Base-by-base conservation (phyloP, 2,888 invertebrate species). In the Rhagium mordax region DNA sequence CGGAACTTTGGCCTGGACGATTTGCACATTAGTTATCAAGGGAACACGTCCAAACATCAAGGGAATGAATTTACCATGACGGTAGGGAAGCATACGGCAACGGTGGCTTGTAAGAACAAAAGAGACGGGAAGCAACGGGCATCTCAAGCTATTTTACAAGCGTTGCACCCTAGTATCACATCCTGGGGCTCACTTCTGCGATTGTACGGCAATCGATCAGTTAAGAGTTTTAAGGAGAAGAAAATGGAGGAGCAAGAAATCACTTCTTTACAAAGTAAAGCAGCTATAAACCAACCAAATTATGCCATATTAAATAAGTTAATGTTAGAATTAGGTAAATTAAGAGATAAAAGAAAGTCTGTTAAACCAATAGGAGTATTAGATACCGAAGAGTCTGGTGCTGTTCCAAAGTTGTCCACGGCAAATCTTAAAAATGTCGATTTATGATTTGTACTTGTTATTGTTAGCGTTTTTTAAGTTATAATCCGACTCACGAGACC, bases 81-180 rank as follows among this genome's bases (percentile, higher is more conserved):
- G 10, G 98, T 98, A 49, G 98, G 98, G 62, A 96, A 96, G 86
- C 96, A 98, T 86, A 92, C 92, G 10, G 97, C 96, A 1, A 94
- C 94, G 20, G 97, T 98, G 20, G 90, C 94, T n/a, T 98, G 98
- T 87, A 95, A 96, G 86, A 99, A 98, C 89, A 99, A 99, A 88
- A 93, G 96, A 83, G 97, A 97, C 78, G 99, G 98, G 5, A 98
- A 98, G 86, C 99, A 99, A 86, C 90, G 95, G 80, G 99, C 99
- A 16, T 96, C 98, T 3, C 99, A 99, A 88, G 93, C 95, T 7
- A 97, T 99, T 80, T 89, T 99, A 57, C 95, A 96, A 91, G 94
- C 94, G 65, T 90, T 99, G 27, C 99, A 99, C 89, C 98, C 99
- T 0, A 96, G 98, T 86, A 95, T 99, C 66, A 93, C 92, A 24